Percentiles rank a stretch among this genome's conserved stretches.
These are phyloP conservation scores for Sclerurus mexicanus DNA, from an alignment of 2,113 vertebrate genomes.

Conservation along the genomic window DNA sequence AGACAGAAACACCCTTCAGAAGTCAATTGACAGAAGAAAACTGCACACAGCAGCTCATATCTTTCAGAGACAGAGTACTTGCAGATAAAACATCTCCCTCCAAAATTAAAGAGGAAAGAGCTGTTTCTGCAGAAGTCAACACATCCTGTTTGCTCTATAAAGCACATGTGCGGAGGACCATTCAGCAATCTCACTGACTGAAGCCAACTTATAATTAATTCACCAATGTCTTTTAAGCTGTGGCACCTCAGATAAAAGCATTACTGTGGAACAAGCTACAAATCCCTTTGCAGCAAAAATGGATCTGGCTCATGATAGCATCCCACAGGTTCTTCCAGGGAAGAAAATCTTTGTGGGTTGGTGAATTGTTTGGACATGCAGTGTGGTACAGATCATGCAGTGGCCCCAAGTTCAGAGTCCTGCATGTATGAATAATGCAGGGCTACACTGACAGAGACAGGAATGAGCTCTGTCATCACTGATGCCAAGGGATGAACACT, in stretches of 20 bases:
- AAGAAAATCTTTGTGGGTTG: neutral
- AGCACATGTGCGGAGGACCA: neutral
- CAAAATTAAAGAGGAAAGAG: neutral
- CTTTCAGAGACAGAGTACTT: neutral
- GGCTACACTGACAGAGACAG: neutral
- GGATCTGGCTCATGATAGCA: neutral
- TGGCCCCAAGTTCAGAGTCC: neutral
- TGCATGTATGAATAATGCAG: neutral
- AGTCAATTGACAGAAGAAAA: neutral
- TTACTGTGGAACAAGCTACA: neutral
- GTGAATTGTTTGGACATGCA: neutral
- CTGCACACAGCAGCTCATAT: neutral
- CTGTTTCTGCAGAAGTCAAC: neutral
- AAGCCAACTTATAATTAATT: neutral
- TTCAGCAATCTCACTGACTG: neutral
- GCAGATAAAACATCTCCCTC: neutral
- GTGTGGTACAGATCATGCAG: rapidly evolving
- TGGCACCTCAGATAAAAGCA: neutral
- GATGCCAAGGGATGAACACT: neutral
- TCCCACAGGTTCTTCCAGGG: neutral
- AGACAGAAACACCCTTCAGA: neutral
- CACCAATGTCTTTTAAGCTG: neutral
- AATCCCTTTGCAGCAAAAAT: neutral
- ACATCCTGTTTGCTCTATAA: neutral
- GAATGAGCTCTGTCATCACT: neutral